Base-by-base conservation (phyloP, 2,113 vertebrate species). In the Ceuthmochares aereus region DNA sequence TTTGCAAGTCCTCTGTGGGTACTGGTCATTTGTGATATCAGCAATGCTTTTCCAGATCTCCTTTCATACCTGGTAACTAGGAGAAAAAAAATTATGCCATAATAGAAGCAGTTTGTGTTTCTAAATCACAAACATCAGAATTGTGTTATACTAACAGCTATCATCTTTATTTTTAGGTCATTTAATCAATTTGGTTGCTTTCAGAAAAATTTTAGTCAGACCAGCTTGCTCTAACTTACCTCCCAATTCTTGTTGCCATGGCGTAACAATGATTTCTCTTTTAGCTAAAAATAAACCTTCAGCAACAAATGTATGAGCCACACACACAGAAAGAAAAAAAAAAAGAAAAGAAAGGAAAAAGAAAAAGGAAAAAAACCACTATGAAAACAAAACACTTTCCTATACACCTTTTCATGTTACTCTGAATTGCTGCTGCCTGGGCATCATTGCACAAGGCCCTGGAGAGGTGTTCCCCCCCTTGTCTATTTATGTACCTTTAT, bases 191-290 rank as follows among this genome's bases (percentile, higher is more conserved):
- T 94, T 95, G 85, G 87, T 87, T 94, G 89, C 70, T 96, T 96
- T 97, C 87, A 96, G 74, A 94, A 97, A 85, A 90, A 95, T 97
- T 98, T 97, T 93, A 96, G 60, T 97, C 94, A 96, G 92, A 90
- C 82, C 72, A 89, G 90, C 85, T 96, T 97, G 93, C 91, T 96
- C 73, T 95, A 72, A 93, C 62, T 96, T 92, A 91, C 93, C 96
- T 98, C 90, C 75, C 59, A 96, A 13, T 77, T 92, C 96, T 97
- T 73, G 96, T 98, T 98, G 97, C 97, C 91, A 97, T 95, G 97
- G 90, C 37, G 12, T 89, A 94, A 96, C 79, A 97, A 96, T 96
- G 92, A 95, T 93, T 97, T 96, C 84, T 96, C 80, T 95, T 92
- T 79, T 88, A 93, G 95, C 91, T 95, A 97, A 97, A 97, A 97